These are phyloP conservation scores for Gymnarchus niloticus DNA, from an alignment of 2,113 vertebrate genomes.

Conservation along the genomic window DNA sequence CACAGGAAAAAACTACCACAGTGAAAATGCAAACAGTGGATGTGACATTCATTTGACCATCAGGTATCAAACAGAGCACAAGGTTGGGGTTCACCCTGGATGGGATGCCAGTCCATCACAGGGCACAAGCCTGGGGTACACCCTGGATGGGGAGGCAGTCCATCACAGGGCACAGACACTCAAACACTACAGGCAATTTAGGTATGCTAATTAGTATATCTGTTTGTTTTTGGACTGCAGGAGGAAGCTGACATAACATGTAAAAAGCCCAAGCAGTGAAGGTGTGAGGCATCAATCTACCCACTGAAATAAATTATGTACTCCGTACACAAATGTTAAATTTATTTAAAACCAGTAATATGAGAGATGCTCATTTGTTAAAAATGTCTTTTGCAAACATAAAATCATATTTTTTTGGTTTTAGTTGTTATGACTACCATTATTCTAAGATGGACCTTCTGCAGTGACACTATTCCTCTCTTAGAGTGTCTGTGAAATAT, in stretches of 20 bases:
- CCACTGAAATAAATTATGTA: no score
- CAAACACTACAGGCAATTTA: no score
- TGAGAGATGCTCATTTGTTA: not conserved
- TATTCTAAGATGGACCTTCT: not conserved
- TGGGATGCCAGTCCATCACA: not conserved
- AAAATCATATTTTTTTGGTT: slow-evolving; percentile 9
- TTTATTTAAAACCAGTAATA: not conserved
- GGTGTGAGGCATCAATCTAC: not conserved
- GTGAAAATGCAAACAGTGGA: not conserved
- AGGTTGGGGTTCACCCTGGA: not conserved
- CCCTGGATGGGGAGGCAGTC: no score
- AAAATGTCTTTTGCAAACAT: not conserved
- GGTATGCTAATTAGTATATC: no score
- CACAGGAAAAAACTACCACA: not conserved
- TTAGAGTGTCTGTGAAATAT: slow-evolving; percentile 4
- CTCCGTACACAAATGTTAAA: not conserved
- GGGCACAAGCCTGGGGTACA: no score
- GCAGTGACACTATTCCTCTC: not conserved
- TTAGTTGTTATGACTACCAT: not conserved
- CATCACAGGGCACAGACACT: no score
- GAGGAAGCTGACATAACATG: no score
- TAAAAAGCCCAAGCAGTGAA: not conserved
- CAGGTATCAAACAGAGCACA: not conserved
- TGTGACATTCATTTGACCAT: not conserved
- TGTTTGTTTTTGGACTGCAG: no score